phyloP scores from a whole-genome alignment of 2,113 vertebrate species.

The Oncorhynchus mykiss region DNA sequence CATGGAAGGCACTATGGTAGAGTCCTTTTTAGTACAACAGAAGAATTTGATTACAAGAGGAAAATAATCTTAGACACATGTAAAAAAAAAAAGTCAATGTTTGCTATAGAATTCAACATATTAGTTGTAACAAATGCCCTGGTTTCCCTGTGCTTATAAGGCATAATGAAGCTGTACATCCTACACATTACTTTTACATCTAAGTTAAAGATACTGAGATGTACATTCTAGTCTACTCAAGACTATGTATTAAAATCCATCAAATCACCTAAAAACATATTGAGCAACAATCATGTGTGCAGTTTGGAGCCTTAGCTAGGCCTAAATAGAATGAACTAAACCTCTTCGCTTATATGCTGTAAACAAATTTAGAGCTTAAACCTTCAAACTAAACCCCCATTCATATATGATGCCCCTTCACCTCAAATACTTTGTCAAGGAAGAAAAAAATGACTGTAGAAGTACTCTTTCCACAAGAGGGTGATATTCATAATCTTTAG shows the following conservation, averaged over 20 bases:
- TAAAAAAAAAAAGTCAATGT: not conserved
- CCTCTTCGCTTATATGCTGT: constrained; percentile 18
- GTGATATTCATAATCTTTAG: not conserved
- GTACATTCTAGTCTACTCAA: not conserved
- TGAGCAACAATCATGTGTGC: not conserved
- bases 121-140: not conserved
- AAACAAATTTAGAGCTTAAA: constrained; percentile 7
- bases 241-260: not conserved
- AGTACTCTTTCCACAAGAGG: constrained; percentile 18
- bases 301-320: not conserved
- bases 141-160: not conserved
- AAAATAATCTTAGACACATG: not conserved
- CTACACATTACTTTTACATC: not conserved
- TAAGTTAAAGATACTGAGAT: constrained; percentile 25
- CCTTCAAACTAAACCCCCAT: constrained; percentile 2
- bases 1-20: not conserved
- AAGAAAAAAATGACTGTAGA: not conserved
- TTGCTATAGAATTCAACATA: not conserved
- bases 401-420: not conserved
- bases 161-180: not conserved
- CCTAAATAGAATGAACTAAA: constrained; percentile 1
- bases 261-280: not conserved
- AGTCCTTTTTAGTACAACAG: not conserved
- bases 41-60: not conserved
- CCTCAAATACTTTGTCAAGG: not conserved